Percentiles rank a stretch among this genome's conserved stretches.
Evolutionary conservation across 2,888 invertebrate genomes (phyloP).

Genomic region (Caenorhabditis auriculariae): DNA sequence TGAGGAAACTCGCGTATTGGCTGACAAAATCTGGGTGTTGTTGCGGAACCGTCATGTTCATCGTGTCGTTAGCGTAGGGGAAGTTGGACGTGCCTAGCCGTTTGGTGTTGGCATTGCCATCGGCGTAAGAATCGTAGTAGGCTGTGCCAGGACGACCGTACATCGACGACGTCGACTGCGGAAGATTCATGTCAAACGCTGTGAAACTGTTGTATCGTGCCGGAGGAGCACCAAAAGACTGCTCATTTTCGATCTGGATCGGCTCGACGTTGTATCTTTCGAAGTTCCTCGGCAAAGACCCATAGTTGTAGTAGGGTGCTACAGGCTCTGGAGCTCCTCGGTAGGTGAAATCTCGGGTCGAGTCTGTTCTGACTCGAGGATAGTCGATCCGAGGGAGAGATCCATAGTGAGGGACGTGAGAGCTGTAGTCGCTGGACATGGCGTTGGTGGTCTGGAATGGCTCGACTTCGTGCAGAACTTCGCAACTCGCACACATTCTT

Average conservation of each 20-base stretch:
- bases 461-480: constrained; percentile 30
- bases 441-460: constrained; percentile 11
- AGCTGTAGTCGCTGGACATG: constrained; percentile 45
- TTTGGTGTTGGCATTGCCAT: background rate
- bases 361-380: constrained; percentile 22
- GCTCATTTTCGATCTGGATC: constrained; percentile 46
- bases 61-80: constrained; percentile 21
- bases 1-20: constrained; percentile 63
- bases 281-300: constrained; percentile 58
- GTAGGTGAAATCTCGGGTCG: constrained; percentile 40
- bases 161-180: constrained; percentile 24
- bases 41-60: constrained; percentile 9
- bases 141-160: constrained; percentile 19
- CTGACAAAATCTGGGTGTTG: constrained; percentile 44
- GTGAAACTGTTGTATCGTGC: no score
- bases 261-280: constrained; percentile 43
- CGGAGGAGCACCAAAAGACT: constrained; percentile 42
- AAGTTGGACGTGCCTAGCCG: constrained; percentile 6
- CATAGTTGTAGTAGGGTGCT: constrained; percentile 44
- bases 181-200: constrained; percentile 9
- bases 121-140: constrained; percentile 7
- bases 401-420: constrained; percentile 56
- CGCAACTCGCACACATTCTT: constrained; percentile 66
- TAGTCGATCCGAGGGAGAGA: constrained; percentile 56
- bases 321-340: constrained; percentile 27